phyloP scores from a whole-genome alignment of 2,113 vertebrate species.

The Lepus americanus region DNA sequence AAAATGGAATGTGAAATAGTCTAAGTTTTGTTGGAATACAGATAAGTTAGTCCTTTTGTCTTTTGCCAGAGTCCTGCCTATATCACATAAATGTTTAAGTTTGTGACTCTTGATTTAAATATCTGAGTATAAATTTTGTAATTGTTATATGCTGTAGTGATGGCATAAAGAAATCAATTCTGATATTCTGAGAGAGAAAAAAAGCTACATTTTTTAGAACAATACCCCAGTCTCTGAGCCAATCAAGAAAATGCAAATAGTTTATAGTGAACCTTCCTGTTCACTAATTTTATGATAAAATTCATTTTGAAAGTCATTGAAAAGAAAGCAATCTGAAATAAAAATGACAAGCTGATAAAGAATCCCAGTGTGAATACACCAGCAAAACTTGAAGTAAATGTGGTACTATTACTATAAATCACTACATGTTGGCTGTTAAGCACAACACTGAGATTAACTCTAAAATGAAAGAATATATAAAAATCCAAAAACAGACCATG shows the following conservation, averaged over 20 bases:
- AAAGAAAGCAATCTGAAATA: constrained; percentile 35
- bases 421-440: background rate
- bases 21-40: background rate
- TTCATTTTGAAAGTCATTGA: background rate
- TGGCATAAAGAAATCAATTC: background rate
- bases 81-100: constrained; percentile 33
- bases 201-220: background rate
- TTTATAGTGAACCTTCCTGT: constrained; percentile 49
- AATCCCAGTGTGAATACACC: background rate
- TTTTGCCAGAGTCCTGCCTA: background rate
- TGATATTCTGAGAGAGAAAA: constrained; percentile 37
- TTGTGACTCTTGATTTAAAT: constrained; percentile 37
- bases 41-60: background rate
- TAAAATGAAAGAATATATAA: background rate
- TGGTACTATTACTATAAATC: background rate
- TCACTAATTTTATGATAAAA: constrained; percentile 43
- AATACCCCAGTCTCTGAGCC: constrained; percentile 13
- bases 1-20: background rate
- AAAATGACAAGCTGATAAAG: constrained; percentile 53
- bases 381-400: background rate
- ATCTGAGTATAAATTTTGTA: background rate
- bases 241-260: constrained; percentile 43
- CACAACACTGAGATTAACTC: background rate
- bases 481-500: background rate
- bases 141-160: background rate